These are phyloP conservation scores for Andrena marginata DNA, from an alignment of 2,888 invertebrate species.

Conservation along the genomic window DNA sequence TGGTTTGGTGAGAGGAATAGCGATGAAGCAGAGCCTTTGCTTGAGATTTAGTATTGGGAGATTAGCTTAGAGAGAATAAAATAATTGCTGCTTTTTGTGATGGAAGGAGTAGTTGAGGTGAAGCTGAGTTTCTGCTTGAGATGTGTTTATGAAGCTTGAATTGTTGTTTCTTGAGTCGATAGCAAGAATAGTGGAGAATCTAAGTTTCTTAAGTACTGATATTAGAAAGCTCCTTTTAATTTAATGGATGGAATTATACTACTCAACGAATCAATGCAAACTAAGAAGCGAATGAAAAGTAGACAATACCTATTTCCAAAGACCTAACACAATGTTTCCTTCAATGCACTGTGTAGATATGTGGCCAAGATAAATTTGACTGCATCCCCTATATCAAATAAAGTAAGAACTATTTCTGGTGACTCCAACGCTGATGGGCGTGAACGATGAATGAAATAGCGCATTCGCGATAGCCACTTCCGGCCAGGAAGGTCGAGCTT, in stretches of 20 bases:
- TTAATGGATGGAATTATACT: no score
- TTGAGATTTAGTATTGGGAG: background rate
- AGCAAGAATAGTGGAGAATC: background rate
- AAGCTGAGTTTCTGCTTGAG: background rate
- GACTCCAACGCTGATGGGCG: slow-evolving; percentile 55
- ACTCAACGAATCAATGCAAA: no score
- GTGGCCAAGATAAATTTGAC: slow-evolving; percentile 7
- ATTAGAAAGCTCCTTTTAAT: no score
- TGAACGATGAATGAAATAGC: slow-evolving; percentile 67
- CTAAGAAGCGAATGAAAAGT: no score
- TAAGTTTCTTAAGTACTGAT: no score
- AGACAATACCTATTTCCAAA: no score
- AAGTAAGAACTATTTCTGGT: slow-evolving; percentile 24
- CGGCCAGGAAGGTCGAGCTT: slow-evolving; percentile 27
- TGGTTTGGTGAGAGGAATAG: background rate
- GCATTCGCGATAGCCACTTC: slow-evolving; percentile 47
- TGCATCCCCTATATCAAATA: slow-evolving; percentile 16
- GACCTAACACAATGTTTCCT: no score
- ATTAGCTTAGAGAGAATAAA: no score
- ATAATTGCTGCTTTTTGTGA: background rate
- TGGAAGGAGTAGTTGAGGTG: background rate
- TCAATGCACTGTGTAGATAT: no score
- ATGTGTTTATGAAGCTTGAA: background rate
- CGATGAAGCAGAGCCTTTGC: background rate
- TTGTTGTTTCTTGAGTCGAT: background rate